Base-by-base conservation (phyloP, 1,140 invertebrate species). In the Lasaia peninsularis region DNA sequence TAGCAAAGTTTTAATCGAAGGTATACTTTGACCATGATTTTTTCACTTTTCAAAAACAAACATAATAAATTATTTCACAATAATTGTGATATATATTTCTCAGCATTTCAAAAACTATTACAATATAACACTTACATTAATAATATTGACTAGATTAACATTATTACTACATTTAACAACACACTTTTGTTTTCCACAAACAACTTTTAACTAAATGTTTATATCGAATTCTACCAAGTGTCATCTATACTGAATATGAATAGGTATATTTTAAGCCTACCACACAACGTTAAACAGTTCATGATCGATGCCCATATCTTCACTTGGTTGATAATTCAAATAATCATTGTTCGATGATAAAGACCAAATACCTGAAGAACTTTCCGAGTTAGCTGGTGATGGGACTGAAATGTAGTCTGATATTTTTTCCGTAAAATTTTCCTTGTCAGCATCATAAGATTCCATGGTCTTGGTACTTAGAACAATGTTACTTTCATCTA, bases 301-400 rank as follows among this genome's bases (percentile, higher is more conserved):
- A 69, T 95, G 94, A 65, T 96, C 75, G 64, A 85, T 76, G 49
- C 73, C 62, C 92, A 21, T 92, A 90, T 40, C 68, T 92, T 51
- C 69, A 90, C 52, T 88, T 31, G 84, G 65, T 50, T 76, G 71
- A 55, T 56, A 68, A 28, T 65, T 68, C 9, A 55, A 74, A 28
- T 77, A 72, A 37, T 78, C 33, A 82, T 67, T 49, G 71, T 63
- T 76, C 89, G 92, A 21, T 84, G 86, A 71, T 90, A 89, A 64
- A 63, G 90, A 59, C 0, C 79, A 86, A 18, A 84, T 73, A 16
- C 80, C 83, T 2, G 83, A 86, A 1, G 94, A 96, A 12, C 92
- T 92, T 69, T 94, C 93, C 12, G 94, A 95, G 1, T 93, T 93
- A 9, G 93, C 94, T 3, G 94, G 94, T 2, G 94, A 95, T 4